Evolutionary conservation across 2,888 invertebrate species (phyloP), one percentile per base, ranked within the genome.

Genomic region (Cosmorhoe ocellata): DNA sequence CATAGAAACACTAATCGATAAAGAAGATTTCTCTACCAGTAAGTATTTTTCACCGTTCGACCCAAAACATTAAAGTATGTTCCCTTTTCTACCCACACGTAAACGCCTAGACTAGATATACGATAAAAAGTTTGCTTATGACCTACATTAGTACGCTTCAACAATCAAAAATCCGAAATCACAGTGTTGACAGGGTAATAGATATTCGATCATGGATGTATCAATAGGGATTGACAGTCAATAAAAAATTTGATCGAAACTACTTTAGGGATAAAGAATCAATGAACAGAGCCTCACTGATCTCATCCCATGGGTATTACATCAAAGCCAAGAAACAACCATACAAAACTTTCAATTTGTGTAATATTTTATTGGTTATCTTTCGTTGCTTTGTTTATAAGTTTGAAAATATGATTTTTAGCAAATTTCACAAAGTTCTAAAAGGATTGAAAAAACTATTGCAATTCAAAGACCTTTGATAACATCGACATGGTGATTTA

Each of bases 261-360:
- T 58, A 28, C 59, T 59, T 53, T 52, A 33, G 32, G 56, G 59
- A 60, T 62, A 61, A 51, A 54, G 45, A 55, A 57, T 57, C 62
- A 56, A 53, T 74, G 64, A 43, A 46, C 46, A 45, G 46, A 44
- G 42, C 60, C 64, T n/a, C n/a, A n/a, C 62, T 73, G 75, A 74
- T 67, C 69, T 66, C 58, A 64, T 74, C 71, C 76, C 79, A 65
- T 63, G 64, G 71, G 70, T 65, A 61, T 71, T 73, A 74, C 66
- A 74, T 79, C 78, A 77, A 79, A 76, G 75, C 67, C 58, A 58
- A 59, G 59, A 56, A 27, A 38, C 6, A 24, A 12, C 38, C 4
- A 9, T 38, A 12, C 13, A 27, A 14, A 38, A 27, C 27, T 14
- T 27, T 0, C 6, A 6, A 12, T 12, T 10, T n/a, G 1, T 36